phyloP scores from a whole-genome alignment of 2,797 vertebrate genomes.

The Apodemus agrarius region DNA sequence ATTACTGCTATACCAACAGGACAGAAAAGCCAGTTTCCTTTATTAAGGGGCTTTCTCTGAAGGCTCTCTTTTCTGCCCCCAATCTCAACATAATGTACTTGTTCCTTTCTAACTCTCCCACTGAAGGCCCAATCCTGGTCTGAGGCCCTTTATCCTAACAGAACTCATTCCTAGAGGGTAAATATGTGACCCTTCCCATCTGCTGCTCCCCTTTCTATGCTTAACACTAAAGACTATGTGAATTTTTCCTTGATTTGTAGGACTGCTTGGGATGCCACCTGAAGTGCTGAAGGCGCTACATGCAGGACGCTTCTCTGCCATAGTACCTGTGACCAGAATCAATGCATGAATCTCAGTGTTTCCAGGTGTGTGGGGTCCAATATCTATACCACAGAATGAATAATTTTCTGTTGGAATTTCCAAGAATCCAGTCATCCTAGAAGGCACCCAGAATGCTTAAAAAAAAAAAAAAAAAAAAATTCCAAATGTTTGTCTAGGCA shows the following conservation, averaged over 20 bases:
- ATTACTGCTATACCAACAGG: not conserved
- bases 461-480: not conserved
- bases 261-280: not conserved
- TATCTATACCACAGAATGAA: not conserved
- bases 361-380: not conserved
- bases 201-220: not conserved
- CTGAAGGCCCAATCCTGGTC: not conserved
- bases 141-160: not conserved
- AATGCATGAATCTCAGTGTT: not conserved
- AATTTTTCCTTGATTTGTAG: not conserved
- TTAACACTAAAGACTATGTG: not conserved
- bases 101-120: not conserved
- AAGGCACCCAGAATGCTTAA: not conserved
- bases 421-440: not conserved
- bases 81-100: not conserved
- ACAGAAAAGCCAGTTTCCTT: not conserved
- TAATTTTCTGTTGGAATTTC: not conserved
- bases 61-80: not conserved
- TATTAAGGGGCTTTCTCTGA: not conserved
- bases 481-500: not conserved
- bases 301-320: not conserved
- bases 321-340: not conserved
- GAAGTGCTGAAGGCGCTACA: not conserved
- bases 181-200: not conserved
- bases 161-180: not conserved